These are phyloP conservation scores for Myodes glareolus DNA, from an alignment of 2,113 vertebrate genomes.

Conservation along the genomic window DNA sequence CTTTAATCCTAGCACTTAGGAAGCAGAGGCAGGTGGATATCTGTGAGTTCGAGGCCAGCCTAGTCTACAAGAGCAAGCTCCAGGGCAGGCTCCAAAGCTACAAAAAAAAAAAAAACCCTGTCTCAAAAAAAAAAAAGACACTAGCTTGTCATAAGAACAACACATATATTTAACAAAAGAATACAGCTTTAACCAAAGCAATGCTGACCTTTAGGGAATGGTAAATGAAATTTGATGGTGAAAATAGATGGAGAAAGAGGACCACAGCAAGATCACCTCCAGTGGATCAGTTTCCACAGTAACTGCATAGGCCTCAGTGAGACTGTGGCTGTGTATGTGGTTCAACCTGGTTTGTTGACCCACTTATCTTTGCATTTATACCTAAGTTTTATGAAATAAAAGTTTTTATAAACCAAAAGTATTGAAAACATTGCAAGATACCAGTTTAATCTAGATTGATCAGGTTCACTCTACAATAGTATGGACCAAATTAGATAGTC, in stretches of 20 bases:
- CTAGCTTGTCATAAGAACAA: not conserved
- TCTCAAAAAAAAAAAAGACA: not conserved
- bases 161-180: not conserved
- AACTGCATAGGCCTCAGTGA: not conserved
- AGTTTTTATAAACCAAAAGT: not conserved
- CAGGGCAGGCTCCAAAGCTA: too few species aligned
- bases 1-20: too few species aligned
- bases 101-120: too few species aligned
- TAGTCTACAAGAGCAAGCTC: too few species aligned
- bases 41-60: too few species aligned
- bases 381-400: not conserved
- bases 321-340: not conserved
- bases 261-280: not conserved
- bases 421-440: not conserved
- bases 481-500: not conserved
- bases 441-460: not conserved
- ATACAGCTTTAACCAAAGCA: not conserved
- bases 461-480: not conserved
- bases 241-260: not conserved
- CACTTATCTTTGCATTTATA: not conserved
- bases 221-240: constrained; percentile 4
- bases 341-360: not conserved
- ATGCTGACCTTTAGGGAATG: not conserved
- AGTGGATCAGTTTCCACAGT: not conserved
- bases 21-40: too few species aligned